Evolutionary conservation across 2,113 vertebrate species (phyloP).

Genomic region (Smithornis capensis): DNA sequence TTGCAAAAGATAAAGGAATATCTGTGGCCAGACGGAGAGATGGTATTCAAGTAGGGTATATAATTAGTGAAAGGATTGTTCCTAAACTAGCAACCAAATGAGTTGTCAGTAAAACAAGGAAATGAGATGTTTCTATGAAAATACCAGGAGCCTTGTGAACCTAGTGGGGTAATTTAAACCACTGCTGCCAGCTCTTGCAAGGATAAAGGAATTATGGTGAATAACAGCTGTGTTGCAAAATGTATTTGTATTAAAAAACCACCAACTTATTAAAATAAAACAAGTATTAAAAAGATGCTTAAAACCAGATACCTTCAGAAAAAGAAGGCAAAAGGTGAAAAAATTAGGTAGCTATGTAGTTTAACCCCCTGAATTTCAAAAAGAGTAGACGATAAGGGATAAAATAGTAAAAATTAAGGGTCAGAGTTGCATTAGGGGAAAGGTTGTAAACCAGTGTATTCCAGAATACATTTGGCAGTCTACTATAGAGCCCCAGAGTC

Average conservation of each 20-base stretch:
- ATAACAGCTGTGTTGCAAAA: background rate
- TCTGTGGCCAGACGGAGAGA: background rate
- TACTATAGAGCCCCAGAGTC: background rate
- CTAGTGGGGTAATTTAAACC: background rate
- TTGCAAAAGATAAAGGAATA: conserved; percentile 43
- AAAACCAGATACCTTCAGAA: background rate
- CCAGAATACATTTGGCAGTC: background rate
- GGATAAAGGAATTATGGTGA: background rate
- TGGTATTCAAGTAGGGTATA: background rate
- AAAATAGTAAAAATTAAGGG: background rate
- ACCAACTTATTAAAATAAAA: background rate
- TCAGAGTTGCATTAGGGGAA: background rate
- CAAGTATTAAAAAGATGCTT: background rate
- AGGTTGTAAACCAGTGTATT: background rate
- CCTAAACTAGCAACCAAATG: background rate
- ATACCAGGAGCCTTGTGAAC: background rate
- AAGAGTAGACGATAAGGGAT: background rate
- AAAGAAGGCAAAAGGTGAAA: background rate
- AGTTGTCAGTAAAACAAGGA: conserved; percentile 1
- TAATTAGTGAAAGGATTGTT: conserved; percentile 2
- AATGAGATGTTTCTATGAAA: background rate
- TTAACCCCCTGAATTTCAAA: background rate
- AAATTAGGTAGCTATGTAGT: background rate
- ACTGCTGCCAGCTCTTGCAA: background rate
- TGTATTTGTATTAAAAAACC: background rate